Evolutionary conservation across 2,113 vertebrate genomes (phyloP), one percentile per base, ranked within the genome.

Genomic region (Rhinichthys klamathensis): DNA sequence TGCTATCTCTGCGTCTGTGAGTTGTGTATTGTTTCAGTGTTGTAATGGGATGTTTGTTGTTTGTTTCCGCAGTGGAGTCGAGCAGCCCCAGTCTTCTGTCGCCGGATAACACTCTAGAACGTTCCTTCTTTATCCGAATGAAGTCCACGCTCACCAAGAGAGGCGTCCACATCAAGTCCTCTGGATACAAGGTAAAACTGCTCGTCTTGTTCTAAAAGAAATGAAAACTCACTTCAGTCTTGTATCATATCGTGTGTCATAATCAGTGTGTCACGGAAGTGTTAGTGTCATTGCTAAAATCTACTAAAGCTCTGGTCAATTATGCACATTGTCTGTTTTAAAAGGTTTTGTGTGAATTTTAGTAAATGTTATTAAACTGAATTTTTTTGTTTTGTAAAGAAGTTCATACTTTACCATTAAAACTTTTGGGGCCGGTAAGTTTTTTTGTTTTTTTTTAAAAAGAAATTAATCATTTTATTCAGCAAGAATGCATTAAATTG

Each of bases 91-190:
- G 96, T 86, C 95, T 98, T 84, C 95, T 98, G 92, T 93, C 96
- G 76, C 95, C 96, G 74, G 97, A 99, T 92, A 97, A 98, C 94
- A 90, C 90, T 87, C 94, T 99, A 91, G 98, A 99, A 88, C 95
- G 97, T 27, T 99, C 98, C 91, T 99, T 99, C 95, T 99, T 99
- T 95, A 95, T 97, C 94, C 95, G 98, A 89, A 99, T 99, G 98
- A 99, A 99, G 95, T 99, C 98, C 35, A 99, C 98, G 11, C 95
- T 99, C 93, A 99, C 98, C 88, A 99, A 99, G 95, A 94, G 98
- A 86, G 98, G 98, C 11, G 96, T 99, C 85, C 98, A 99, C 95
- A 99, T 99, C 96, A 99, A 99, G 95, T 99, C 98, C 9, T 99
- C 98, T 41, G 98, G 98, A 94, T 99, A 97, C 90, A 99, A 99